Evolutionary conservation across 2,797 vertebrate genomes (phyloP), one percentile per base, ranked within the genome.

Genomic region (Spinibarbus caldwelli): DNA sequence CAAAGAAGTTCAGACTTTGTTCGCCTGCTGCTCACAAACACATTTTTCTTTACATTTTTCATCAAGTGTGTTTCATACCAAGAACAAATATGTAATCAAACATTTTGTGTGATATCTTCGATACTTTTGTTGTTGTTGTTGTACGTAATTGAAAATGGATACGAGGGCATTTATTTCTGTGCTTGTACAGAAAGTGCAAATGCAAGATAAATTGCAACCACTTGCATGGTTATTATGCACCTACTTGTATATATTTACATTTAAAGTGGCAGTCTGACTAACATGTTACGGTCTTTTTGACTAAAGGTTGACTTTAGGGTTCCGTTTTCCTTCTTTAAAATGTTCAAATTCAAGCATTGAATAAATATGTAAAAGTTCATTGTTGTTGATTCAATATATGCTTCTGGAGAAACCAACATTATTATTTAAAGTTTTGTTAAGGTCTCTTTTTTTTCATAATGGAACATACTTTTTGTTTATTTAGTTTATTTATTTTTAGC

Each of bases 81-180:
- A 59, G 17, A 72, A 80, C 17, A 85, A 45, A 12, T 17, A 64
- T 64, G 15, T 26, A 49, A 47, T 34, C 19, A 31, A 54, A 75
- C 72, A 23, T 43, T 29, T 54, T 86, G 66, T 86, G 43, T 77
- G 47, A 67, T 21, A 76, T 36, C 59, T 82, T 86, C 70, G 17
- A 41, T 45, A 17, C 34, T 78, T 34, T 54, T 70, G 45, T 45
- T 78, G 52, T 54, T 70, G 45, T 45, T 82, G 70, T 62, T 75
- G 71, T 78, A 38, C 45, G 84, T 86, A 80, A 87, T 79, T 89
- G 83, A 89, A 73, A 88, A 89, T 82, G 70, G 81, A 86, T 89
- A 89, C 82, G 76, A 92, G 94, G 95, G 95, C 94, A 95, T 95
- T 95, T 87, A 83, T 89, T 83, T 83, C 38, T 83, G 76, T 87